Evolutionary conservation across 2,888 invertebrate species (phyloP), one percentile per base, ranked within the genome.

Genomic region (Melieria picta): DNA sequence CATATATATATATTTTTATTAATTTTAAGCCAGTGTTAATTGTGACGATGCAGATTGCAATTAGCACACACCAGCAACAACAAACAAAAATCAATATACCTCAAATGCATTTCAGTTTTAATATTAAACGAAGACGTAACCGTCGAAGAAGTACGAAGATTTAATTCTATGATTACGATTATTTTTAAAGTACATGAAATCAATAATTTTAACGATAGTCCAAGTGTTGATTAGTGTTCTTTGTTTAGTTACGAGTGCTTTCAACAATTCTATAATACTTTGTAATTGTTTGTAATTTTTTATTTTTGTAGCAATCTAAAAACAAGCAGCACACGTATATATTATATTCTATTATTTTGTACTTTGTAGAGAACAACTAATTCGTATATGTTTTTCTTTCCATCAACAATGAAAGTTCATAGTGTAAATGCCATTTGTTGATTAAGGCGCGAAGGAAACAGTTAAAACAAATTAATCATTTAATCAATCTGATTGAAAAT

Each of bases 21-120:
- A 13, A 10, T 52, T 52, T 43, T 52, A 64, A 43, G 46, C 45
- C 71, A 77, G 71, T 75, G 75, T 72, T 75, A 78, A 73, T 55
- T 69, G 47, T 62, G 61, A 69, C 62, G 46, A 63, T 55, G 62
- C 52, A 61, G 62, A 56, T 4, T n/a, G 42, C 55, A 69, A 52
- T 55, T 62, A 62, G 69, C 69, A 30, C 30, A 72, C 56, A 65
- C 63, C 65, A 63, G 70, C 79, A 83, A 85, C 85, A 82, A 84
- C 79, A 83, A 83, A 83, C 84, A 83, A 86, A 86, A 83, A 86
- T 85, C 84, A 81, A 85, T 84, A 85, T 86, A 85, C 86, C 86
- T 86, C 86, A 85, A 80, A 85, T 83, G 86, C 86, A 85, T 86
- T 85, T 85, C 86, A 85, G 85, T 86, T 85, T 83, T 81, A 84